Base-by-base conservation (phyloP, 2,113 vertebrate genomes). In the Buteo buteo region DNA sequence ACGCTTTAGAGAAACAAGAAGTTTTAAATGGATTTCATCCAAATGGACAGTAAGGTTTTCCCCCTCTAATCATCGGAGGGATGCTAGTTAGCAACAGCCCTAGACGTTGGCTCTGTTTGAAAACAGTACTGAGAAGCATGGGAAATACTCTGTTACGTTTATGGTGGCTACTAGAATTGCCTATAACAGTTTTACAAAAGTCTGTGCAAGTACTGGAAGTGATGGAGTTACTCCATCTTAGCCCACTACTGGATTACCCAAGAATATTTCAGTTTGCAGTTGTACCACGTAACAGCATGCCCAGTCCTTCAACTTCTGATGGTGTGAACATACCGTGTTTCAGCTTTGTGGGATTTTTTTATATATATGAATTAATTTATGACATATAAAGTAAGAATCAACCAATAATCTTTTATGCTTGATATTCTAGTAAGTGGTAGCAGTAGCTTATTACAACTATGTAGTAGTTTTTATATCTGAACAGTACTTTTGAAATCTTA, bases 151-250 rank as follows among this genome's bases (percentile, higher is more conserved):
- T 12, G 25, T n/a, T 42, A 20, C 13, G 1, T 49, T 42, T 50
- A 11, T 22, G 32, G 28, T 38, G 38, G 50, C 31, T 42, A 3
- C 28, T 58, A 21, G 61, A 71, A 34, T 21, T 1, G 6, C 31
- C 47, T 65, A 1, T 3, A 32, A 14, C 18, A 28, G n/a, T 72
- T 55, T 38, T n/a, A 14, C 18, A 22, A 5, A 40, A n/a, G 42
- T 40, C 49, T 1, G 2, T 29, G n/a, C 0, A 7, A 59, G 45
- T 17, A 10, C 54, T 32, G 36, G 36, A 16, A 21, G 15, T 12
- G 50, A 3, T 25, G 9, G 64, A 36, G 47, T 21, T 70, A 6
- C 14, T 19, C n/a, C 29, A 6, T 24, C 29, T 24, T n/a, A 32
- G 16, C 50, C 61, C 42, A 11, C 11, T 38, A 1, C n/a, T 16